Conservation (phyloP, 2,888 invertebrate species). For the Antitype chi region DNA sequence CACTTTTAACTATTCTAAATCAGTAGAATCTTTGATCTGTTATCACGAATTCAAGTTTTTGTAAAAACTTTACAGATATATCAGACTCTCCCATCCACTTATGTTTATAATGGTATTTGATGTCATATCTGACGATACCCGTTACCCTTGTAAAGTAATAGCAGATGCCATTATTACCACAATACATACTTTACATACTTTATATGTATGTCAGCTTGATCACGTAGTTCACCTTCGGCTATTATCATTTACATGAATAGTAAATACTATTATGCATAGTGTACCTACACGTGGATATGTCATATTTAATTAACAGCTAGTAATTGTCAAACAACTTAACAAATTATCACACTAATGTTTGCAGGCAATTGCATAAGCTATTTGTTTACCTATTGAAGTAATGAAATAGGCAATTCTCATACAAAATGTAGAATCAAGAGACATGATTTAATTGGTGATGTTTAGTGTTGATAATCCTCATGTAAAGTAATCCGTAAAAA, state of each 20-base stretch:
- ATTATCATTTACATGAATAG: slow-evolving; percentile 34
- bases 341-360: slow-evolving; percentile 25
- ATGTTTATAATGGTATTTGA: slow-evolving; percentile 1
- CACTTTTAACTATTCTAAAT: not conserved
- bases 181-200: not conserved
- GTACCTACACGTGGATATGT: not conserved
- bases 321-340: slow-evolving; percentile 39
- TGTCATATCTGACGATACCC: not conserved
- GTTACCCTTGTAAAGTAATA: slow-evolving; percentile 29
- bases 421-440: not conserved
- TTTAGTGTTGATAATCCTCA: not conserved
- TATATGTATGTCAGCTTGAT: not conserved
- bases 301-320: slow-evolving; percentile 26
- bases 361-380: not conserved
- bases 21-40: not conserved
- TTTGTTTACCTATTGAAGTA: not conserved
- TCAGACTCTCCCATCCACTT: not conserved
- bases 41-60: not conserved
- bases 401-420: not conserved
- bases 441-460: not conserved
- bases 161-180: not conserved
- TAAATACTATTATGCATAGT: slow-evolving; percentile 17
- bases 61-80: not conserved
- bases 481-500: not conserved
- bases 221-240: slow-evolving; percentile 25